Base-by-base conservation (phyloP, 2,888 invertebrate species). In the Lepidocyrtoides sp. region DNA sequence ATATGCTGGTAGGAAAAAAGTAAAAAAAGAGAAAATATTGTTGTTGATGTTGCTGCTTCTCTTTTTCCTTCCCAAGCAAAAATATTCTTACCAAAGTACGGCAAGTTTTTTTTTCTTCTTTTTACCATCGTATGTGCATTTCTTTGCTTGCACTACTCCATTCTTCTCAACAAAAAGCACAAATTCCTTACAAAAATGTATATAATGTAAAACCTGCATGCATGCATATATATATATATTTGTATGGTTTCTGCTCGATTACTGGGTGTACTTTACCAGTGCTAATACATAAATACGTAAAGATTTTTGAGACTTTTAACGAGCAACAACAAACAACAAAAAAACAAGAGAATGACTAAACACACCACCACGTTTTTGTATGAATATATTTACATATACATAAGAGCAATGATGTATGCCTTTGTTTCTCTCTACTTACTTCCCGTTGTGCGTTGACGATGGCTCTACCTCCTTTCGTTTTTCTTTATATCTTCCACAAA, bases 381-480 rank as follows among this genome's bases (percentile, higher is more conserved):
- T 57, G 57, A 75, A 57, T 57, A 57, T 57, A 79, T 57, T 79
- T 54, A 20, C 79, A 79, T 36, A 32, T 36, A 79, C n/a, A n/a
- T n/a, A n/a, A 32, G 57, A 36, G 0, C 29, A 79, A 57, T 79
- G 79, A 79, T 79, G 36, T 79, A 79, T 79, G 54, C n/a, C n/a
- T 5, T 57, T 10, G n/a, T 79, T 79, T n/a, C 32, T 20, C 32
- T 79, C n/a, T n/a, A 36, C 57, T 14, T 57, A 79, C 36, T 79
- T 79, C 69, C 85, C 72, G 79, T 79, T 72, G 20, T 84, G 75
- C 72, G 20, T 10, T n/a, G n/a, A n/a, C n/a, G n/a, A n/a, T n/a
- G 12, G 36, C 41, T 75, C 20, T 60, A 86, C 86, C 77, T 26
- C 29, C 77, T 77, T 86, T 57, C 77, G 29, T 48, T 14, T 75